These are phyloP conservation scores for Peromyscus attwateri DNA, from an alignment of 2,797 vertebrate genomes.

Conservation along the genomic window DNA sequence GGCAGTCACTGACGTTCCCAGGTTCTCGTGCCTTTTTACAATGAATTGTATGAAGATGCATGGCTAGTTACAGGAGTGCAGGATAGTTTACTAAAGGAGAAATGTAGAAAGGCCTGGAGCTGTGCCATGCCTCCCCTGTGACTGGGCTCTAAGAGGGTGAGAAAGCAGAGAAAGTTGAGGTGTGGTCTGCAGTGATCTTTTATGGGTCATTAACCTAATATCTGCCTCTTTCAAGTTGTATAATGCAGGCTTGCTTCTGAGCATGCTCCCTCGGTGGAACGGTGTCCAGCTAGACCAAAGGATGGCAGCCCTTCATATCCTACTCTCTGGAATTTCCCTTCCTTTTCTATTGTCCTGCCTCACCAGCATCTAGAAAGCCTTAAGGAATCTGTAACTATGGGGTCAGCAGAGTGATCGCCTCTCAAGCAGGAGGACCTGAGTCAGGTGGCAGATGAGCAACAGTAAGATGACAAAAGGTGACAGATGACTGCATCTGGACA, in stretches of 20 bases:
- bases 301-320: not conserved
- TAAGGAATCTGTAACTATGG: not conserved
- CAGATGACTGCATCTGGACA: not conserved
- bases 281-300: not conserved
- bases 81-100: not conserved
- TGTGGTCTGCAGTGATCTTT: not conserved
- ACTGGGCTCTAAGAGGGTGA: not conserved
- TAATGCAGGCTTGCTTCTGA: not conserved
- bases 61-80: not conserved
- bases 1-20: not conserved
- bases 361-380: not conserved
- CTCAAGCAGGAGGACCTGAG: not conserved
- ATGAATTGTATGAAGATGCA: not conserved
- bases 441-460: not conserved
- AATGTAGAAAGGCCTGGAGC: not conserved
- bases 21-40: not conserved
- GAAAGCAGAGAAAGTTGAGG: not conserved
- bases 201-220: not conserved
- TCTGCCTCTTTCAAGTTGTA: not conserved
- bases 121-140: not conserved
- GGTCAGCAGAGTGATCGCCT: not conserved
- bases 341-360: not conserved
- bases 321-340: not conserved
- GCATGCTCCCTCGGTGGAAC: not conserved
- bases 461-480: not conserved